Evolutionary conservation across 2,113 vertebrate genomes (phyloP).

Genomic region (Cettia cetti): DNA sequence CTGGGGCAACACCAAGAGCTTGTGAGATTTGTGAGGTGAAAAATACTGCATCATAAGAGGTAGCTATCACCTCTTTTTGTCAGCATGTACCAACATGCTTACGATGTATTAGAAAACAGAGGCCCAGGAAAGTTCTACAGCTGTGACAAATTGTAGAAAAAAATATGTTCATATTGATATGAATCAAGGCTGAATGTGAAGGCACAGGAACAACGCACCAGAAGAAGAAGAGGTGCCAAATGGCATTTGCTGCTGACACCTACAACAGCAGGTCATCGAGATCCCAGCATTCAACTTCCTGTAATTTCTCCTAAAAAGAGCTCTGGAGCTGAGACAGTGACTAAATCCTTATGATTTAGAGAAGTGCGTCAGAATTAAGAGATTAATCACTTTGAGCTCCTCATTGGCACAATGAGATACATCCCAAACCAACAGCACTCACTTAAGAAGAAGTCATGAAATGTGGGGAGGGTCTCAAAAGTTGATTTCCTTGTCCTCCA

Average conservation of each 20-base stretch:
- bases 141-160: background rate
- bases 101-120: background rate
- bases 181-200: background rate
- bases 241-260: background rate
- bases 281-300: background rate
- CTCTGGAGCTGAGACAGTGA: background rate
- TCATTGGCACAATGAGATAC: background rate
- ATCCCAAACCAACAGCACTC: background rate
- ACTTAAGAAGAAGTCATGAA: background rate
- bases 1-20: background rate
- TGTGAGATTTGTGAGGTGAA: background rate
- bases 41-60: background rate
- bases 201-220: background rate
- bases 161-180: background rate
- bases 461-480: background rate
- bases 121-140: background rate
- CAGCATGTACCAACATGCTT: background rate
- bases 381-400: background rate
- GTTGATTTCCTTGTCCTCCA: background rate
- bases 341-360: background rate
- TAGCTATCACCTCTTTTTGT: background rate
- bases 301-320: background rate
- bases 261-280: background rate
- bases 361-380: background rate
- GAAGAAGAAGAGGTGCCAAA: background rate